Base-by-base conservation (phyloP, 2,797 vertebrate genomes). In the Brachyalestes nurse region DNA sequence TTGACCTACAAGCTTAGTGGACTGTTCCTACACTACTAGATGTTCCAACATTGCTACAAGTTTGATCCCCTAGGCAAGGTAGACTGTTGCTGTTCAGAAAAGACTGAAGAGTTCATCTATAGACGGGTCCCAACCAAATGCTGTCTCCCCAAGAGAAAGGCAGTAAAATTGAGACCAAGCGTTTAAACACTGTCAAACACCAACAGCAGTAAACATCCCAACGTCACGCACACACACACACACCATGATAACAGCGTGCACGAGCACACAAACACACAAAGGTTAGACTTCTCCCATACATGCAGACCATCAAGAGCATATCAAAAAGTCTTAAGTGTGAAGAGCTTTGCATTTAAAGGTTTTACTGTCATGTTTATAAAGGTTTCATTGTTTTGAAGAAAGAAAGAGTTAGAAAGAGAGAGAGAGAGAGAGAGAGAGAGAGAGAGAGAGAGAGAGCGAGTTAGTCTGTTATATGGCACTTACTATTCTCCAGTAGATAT, bases 111-210 rank as follows among this genome's bases (percentile, higher is more conserved):
- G 3, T 45, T 23, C 17, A 16, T 14, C 23, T 13, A n/a, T 19
- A 2, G 10, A 57, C 19, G 3, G 4, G 0, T 57, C 19, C 55
- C 23, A 75, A 75, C 7, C 60, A 92, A 92, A 93, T 91, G 91
- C 92, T 93, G 90, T 93, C 91, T 86, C 90, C 91, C 74, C 91
- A 92, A 89, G 85, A 90, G 84, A 90, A 91, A 89, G 90, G 92
- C 93, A 93, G 91, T 93, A 87, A 89, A 90, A 66, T 85, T 90
- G 87, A 62, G 57, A 75, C 91, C 85, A 71, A 83, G 86, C 87
- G 82, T 84, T 81, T 86, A 81, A 70, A 90, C 81, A 91, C 84
- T 89, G 55, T 85, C 83, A 83, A 76, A 91, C 88, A 91, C 80
- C 83, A 87, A 84, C 61, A 78, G 77, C 86, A 86, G 87, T 80